Evolutionary conservation across 2,797 vertebrate species (phyloP).

Genomic region (Phoeniculus purpureus): DNA sequence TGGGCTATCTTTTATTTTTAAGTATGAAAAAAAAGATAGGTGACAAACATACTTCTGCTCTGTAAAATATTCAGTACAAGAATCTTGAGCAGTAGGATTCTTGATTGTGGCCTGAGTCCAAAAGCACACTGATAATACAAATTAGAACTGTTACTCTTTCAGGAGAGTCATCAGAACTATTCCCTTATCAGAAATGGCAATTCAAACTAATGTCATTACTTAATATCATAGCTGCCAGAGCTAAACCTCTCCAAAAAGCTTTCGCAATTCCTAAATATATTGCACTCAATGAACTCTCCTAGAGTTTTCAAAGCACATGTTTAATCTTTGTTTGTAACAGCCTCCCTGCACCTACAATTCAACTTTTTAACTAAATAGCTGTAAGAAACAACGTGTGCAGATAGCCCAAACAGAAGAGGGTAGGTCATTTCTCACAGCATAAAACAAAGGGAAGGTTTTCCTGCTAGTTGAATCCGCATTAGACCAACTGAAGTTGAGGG

Average conservation of each 20-base stretch:
- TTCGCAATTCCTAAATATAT: background rate
- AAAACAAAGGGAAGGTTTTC: background rate
- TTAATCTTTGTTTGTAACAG: background rate
- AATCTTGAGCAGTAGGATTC: background rate
- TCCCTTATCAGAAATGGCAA: constrained; percentile 19
- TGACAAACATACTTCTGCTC: background rate
- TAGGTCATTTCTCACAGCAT: background rate
- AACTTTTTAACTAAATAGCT: background rate
- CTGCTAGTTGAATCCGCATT: background rate
- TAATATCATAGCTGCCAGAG: background rate
- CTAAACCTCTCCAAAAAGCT: background rate
- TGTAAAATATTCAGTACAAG: background rate
- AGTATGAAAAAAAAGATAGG: background rate
- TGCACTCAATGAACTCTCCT: background rate
- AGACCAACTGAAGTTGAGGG: background rate
- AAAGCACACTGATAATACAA: constrained; percentile 45
- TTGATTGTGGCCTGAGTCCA: background rate
- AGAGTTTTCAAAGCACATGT: background rate
- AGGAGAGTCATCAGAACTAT: background rate
- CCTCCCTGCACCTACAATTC: background rate
- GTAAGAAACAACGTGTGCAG: background rate
- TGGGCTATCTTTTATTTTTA: background rate
- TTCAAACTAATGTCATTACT: background rate
- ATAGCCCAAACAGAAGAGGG: background rate
- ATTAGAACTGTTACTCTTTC: background rate